Evolutionary conservation across 2,797 vertebrate species (phyloP).

Genomic region (Gobio occitaniae): DNA sequence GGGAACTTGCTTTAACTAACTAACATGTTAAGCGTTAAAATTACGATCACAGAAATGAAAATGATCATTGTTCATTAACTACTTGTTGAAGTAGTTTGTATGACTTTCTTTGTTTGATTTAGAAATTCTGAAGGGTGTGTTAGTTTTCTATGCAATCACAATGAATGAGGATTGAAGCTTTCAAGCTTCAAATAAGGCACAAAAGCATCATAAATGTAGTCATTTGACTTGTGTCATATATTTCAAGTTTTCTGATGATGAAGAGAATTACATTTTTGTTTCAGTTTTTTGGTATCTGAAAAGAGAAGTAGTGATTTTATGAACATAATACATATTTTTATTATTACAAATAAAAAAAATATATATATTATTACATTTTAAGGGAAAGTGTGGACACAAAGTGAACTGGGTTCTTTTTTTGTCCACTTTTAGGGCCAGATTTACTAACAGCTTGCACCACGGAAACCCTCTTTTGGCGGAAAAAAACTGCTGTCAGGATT

Average conservation of each 20-base stretch:
- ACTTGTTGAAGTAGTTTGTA: neutral
- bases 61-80: neutral
- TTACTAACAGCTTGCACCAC: too few species aligned
- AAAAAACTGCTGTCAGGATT: too few species aligned
- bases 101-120: neutral
- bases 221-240: neutral
- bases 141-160: neutral
- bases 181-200: neutral
- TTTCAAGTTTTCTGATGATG: too few species aligned
- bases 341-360: neutral
- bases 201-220: neutral
- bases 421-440: neutral
- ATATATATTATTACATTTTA: neutral
- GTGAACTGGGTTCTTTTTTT: neutral
- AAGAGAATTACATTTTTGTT: neutral
- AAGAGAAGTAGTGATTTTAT: neutral
- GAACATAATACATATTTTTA: neutral
- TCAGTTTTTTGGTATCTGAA: neutral
- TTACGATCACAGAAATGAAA: neutral
- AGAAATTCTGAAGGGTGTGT: neutral
- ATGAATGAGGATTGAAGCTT: neutral
- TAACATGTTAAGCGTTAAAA: too few species aligned
- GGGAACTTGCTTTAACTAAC: too few species aligned
- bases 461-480: too few species aligned
- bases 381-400: too few species aligned